These are phyloP conservation scores for Psilopsiagon aymara DNA, from an alignment of 2,113 vertebrate genomes.

Conservation along the genomic window DNA sequence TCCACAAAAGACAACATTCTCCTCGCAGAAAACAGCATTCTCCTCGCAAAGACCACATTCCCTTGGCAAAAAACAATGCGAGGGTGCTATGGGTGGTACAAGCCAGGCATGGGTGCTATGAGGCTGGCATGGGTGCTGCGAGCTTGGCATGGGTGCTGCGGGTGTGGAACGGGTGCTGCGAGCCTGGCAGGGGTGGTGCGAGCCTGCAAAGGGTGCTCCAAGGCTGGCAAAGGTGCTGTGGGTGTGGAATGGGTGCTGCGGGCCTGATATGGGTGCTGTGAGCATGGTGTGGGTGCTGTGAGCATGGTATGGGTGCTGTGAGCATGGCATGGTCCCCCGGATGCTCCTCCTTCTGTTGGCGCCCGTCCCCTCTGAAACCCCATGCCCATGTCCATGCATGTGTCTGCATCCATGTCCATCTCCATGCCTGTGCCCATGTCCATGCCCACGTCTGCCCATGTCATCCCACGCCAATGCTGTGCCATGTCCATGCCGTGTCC, in stretches of 20 bases:
- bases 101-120: accelerated
- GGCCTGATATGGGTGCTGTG: accelerated
- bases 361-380: slow-evolving; percentile 6
- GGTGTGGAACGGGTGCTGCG: background rate
- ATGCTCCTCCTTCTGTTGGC: slow-evolving; percentile 43
- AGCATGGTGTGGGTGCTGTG: accelerated
- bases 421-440: too few species aligned
- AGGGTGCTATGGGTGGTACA: accelerated
- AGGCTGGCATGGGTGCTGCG: accelerated
- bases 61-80: too few species aligned
- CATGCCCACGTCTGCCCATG: background rate
- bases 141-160: background rate
- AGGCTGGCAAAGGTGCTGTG: background rate
- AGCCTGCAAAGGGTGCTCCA: background rate
- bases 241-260: background rate
- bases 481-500: background rate
- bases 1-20: too few species aligned
- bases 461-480: background rate
- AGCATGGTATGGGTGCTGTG: accelerated
- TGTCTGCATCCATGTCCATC: too few species aligned
- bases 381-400: too few species aligned
- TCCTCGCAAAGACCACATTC: too few species aligned
- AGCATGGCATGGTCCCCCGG: background rate
- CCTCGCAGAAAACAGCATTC: too few species aligned
- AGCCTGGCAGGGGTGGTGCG: accelerated